Conservation (phyloP, 2,113 vertebrate species). For the Perca fluviatilis region DNA sequence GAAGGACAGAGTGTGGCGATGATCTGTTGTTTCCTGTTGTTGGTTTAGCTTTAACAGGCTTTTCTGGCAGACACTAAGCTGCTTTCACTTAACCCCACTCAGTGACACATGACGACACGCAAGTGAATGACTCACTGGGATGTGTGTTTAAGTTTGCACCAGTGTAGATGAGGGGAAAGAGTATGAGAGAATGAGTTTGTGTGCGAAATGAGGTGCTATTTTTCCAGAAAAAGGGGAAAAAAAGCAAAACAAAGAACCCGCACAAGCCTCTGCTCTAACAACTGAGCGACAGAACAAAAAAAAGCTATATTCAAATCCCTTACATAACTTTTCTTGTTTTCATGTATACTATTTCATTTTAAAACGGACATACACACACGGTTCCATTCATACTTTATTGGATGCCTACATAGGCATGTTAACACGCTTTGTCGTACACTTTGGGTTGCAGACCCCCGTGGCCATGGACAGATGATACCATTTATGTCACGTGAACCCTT, state of each 20-base stretch:
- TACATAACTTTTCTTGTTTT: too few species aligned
- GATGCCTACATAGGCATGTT: too few species aligned
- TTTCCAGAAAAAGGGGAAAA: not conserved
- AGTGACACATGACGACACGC: conserved; percentile 8
- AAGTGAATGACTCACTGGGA: conserved; percentile 43
- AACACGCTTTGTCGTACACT: too few species aligned
- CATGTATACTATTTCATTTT: too few species aligned
- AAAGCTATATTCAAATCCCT: too few species aligned
- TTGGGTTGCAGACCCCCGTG: too few species aligned
- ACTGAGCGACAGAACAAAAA: too few species aligned
- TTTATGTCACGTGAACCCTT: too few species aligned
- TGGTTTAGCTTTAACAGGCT: conserved; percentile 57
- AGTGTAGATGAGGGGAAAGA: not conserved
- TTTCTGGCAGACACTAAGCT: conserved; percentile 51
- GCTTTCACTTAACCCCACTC: conserved; percentile 51
- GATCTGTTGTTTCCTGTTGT: conserved; percentile 53
- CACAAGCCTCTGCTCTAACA: too few species aligned
- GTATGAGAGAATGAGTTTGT: not conserved
- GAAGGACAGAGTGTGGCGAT: not conserved
- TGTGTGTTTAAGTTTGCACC: not conserved
- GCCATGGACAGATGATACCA: too few species aligned
- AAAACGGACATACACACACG: too few species aligned
- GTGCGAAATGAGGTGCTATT: not conserved
- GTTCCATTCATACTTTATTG: too few species aligned
- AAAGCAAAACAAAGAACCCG: not conserved